A percentile compares a stretch with the other conserved stretches of the same genome.
These are phyloP conservation scores for Gorsachius goisagi DNA, from an alignment of 2,113 vertebrate genomes.

Conservation along the genomic window DNA sequence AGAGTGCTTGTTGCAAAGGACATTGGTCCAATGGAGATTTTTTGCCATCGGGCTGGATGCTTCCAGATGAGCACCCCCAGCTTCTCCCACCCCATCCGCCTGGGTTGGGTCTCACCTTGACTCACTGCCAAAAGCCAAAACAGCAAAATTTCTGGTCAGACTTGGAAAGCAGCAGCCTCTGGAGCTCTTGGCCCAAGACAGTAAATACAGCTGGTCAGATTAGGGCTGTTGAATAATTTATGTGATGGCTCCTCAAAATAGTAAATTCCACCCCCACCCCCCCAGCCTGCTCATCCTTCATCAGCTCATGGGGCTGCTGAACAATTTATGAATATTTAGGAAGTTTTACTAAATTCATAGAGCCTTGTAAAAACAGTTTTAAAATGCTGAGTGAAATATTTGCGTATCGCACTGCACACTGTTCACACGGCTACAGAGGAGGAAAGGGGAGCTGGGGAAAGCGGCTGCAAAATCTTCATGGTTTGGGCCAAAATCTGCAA, in stretches of 20 bases:
- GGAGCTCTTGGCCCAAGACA: neutral
- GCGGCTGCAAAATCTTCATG: neutral
- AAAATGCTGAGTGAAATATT: neutral
- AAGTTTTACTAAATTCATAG: neutral
- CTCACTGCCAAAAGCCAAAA: neutral
- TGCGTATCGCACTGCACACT: rapidly evolving
- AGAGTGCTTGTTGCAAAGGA: neutral
- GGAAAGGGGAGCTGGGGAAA: neutral
- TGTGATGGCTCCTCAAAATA: neutral
- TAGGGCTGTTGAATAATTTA: neutral
- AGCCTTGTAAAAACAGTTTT: neutral
- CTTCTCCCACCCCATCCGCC: neutral
- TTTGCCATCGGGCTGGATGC: neutral
- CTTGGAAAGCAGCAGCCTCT: neutral
- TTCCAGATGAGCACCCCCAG: neutral
- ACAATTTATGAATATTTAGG: neutral
- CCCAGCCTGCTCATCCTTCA: neutral
- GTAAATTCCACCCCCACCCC: neutral
- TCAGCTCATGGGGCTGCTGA: neutral
- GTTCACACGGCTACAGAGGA: neutral
- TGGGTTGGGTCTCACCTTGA: neutral
- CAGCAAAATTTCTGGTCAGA: neutral
- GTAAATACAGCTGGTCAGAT: conserved; percentile 25
- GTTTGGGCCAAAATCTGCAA: neutral
- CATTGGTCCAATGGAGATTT: neutral